Percentiles rank a stretch among this genome's conserved stretches.
These are phyloP conservation scores for Agriopis leucophaearia DNA, from an alignment of 2,888 invertebrate species.

Conservation along the genomic window DNA sequence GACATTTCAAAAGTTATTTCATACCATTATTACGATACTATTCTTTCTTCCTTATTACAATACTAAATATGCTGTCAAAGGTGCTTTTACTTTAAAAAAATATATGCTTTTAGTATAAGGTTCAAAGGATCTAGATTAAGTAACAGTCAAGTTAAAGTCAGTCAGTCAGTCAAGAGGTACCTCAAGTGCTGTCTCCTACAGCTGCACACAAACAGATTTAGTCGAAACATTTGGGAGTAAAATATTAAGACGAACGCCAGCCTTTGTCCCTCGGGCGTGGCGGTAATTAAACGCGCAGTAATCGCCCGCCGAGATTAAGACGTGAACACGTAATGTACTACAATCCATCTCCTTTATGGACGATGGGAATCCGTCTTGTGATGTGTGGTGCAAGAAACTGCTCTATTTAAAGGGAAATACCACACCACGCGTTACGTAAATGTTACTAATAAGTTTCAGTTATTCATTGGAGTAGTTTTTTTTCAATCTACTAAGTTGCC, in stretches of 20 bases:
- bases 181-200: background rate
- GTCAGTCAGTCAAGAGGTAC: background rate
- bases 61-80: too few relatives aligned
- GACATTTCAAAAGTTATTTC: too few relatives aligned
- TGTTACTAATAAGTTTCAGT: background rate
- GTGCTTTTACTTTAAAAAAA: too few relatives aligned
- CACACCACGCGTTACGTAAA: background rate
- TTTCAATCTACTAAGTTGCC: too few relatives aligned
- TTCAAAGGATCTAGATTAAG: too few relatives aligned
- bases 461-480: too few relatives aligned
- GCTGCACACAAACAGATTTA: conserved; percentile 1
- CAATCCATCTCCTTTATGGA: conserved; percentile 80
- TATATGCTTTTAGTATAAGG: too few relatives aligned
- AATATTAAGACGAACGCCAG: conserved; percentile 64
- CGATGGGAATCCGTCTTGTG: conserved; percentile 57
- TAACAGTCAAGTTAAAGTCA: too few relatives aligned
- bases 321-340: conserved; percentile 74
- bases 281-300: conserved; percentile 79
- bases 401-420: conserved; percentile 17
- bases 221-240: conserved; percentile 29
- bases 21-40: too few relatives aligned
- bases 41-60: too few relatives aligned
- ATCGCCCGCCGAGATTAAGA: conserved; percentile 79
- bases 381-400: conserved; percentile 51
- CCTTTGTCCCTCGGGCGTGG: conserved; percentile 71